phyloP scores from a whole-genome alignment of 2,888 invertebrate genomes.

The Phymatocera aterrima region DNA sequence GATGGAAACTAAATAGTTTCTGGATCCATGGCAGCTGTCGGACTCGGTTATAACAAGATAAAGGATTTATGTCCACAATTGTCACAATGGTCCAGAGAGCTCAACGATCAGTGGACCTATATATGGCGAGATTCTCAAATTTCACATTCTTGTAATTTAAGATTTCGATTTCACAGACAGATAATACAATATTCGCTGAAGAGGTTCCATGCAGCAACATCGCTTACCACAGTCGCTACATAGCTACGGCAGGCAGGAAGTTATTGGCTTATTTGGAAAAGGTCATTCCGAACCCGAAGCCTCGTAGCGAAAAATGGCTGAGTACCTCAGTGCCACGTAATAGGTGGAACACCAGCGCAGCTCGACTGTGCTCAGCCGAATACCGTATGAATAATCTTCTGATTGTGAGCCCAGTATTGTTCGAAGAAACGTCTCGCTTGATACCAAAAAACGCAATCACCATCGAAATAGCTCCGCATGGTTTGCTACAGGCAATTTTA shows the following conservation, averaged over 20 bases:
- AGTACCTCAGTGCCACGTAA: constrained; percentile 78
- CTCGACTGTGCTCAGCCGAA: constrained; percentile 76
- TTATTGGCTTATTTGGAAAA: constrained; percentile 73
- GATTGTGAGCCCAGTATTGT: constrained; percentile 70
- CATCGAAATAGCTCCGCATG: constrained; percentile 84
- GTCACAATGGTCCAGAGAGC: constrained; percentile 90
- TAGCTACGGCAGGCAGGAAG: constrained; percentile 73
- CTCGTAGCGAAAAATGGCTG: constrained; percentile 77
- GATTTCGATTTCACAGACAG: not conserved
- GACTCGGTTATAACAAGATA: constrained; percentile 79
- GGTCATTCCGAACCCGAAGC: constrained; percentile 73
- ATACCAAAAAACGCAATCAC: constrained; percentile 81
- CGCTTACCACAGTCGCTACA: constrained; percentile 63
- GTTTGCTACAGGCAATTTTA: constrained; percentile 82
- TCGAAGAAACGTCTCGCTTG: constrained; percentile 80
- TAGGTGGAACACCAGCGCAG: constrained; percentile 75
- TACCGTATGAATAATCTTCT: constrained; percentile 79
- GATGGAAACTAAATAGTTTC: constrained; percentile 75
- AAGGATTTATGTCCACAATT: constrained; percentile 86
- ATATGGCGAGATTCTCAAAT: too few relatives aligned
- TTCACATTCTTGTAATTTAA: too few relatives aligned
- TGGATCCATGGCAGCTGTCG: constrained; percentile 94
- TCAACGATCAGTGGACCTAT: constrained; percentile 96
- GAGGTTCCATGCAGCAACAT: constrained; percentile 60
- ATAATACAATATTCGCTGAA: constrained; percentile 57